phyloP scores from a whole-genome alignment of 2,797 vertebrate species.

The Chelonia mydas region DNA sequence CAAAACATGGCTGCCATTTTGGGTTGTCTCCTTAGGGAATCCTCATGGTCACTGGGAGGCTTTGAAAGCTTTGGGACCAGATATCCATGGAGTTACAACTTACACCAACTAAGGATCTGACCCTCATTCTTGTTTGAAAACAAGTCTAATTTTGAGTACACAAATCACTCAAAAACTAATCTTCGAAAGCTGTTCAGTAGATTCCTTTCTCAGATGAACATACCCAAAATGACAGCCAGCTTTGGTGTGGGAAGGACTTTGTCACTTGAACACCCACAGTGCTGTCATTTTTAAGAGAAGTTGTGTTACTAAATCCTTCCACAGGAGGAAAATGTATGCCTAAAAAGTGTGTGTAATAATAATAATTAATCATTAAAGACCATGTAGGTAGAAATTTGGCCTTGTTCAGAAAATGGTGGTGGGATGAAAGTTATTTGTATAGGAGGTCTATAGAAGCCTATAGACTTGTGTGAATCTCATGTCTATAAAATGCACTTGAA shows the following conservation, averaged over 20 bases:
- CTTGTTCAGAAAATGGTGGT: background rate
- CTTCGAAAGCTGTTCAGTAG: background rate
- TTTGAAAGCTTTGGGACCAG: background rate
- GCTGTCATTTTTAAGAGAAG: background rate
- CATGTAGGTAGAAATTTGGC: background rate
- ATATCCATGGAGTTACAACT: background rate
- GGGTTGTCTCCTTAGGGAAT: too few relatives aligned
- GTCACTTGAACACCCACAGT: background rate
- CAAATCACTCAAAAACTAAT: background rate
- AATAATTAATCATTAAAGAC: background rate
- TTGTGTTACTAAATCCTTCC: background rate
- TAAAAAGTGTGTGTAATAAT: background rate
- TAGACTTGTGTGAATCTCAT: background rate
- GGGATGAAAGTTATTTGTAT: background rate
- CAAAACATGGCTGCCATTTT: too few relatives aligned
- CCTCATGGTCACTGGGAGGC: too few relatives aligned
- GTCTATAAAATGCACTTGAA: background rate
- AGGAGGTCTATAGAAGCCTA: background rate
- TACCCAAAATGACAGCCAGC: background rate
- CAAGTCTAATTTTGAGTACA: background rate
- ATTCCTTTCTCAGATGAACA: background rate
- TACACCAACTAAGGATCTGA: background rate
- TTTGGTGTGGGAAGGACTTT: background rate
- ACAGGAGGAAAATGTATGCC: background rate
- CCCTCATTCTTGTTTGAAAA: background rate